phyloP scores from a whole-genome alignment of 64 coral and sea anemone genomes.

The Montipora cactus region DNA sequence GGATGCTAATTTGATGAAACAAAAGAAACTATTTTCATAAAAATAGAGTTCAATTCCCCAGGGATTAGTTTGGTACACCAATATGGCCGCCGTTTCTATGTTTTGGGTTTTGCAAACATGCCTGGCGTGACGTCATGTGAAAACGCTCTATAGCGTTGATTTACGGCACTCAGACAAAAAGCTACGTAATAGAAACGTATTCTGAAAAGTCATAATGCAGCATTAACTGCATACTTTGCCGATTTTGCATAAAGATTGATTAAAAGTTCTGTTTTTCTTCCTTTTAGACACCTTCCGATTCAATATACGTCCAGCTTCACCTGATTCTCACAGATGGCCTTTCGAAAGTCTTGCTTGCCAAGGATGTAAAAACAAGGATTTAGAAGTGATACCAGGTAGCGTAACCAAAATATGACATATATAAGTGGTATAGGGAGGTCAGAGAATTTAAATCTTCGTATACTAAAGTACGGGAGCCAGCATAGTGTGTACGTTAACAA shows the following conservation, averaged over 20 bases:
- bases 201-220: too few relatives aligned
- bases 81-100: too few relatives aligned
- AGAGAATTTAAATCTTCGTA: constrained; percentile 1
- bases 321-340: neutral
- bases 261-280: neutral
- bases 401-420: constrained; percentile 61
- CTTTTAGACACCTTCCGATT: neutral
- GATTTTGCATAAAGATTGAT: constrained; percentile 11
- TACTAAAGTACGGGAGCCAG: constrained; percentile 75
- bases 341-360: constrained; percentile 90
- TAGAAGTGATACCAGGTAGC: constrained; percentile 73
- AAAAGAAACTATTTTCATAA: too few relatives aligned
- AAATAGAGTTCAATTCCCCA: too few relatives aligned
- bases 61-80: too few relatives aligned
- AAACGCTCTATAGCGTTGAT: too few relatives aligned
- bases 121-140: too few relatives aligned
- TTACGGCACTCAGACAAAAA: too few relatives aligned
- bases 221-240: neutral
- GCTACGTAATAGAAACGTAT: too few relatives aligned
- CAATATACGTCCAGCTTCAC: neutral
- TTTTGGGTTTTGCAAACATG: too few relatives aligned
- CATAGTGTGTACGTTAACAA: constrained; percentile 49
- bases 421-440: constrained; percentile 27
- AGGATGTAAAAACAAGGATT: constrained; percentile 84
- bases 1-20: too few relatives aligned